These are phyloP conservation scores for Anoplolepis gracilipes DNA, from an alignment of 1,140 invertebrate species.

Conservation along the genomic window DNA sequence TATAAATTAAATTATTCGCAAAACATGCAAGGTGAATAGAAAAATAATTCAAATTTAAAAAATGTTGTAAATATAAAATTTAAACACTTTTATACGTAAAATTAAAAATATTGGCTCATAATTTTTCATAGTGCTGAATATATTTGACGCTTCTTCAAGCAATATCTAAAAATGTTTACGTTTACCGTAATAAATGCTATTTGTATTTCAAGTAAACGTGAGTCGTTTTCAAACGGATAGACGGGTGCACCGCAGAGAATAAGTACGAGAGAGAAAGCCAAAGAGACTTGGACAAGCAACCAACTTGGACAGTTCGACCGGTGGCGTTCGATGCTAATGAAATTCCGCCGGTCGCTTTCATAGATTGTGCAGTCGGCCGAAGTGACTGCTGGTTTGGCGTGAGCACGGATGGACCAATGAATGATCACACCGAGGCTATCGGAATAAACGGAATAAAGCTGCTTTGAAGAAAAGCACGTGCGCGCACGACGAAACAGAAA, in stretches of 20 bases:
- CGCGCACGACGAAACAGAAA: slow-evolving; percentile 29
- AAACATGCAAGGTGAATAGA: neutral
- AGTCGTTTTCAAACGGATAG: slow-evolving; percentile 17
- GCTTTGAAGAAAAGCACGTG: slow-evolving; percentile 26
- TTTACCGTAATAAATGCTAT: neutral
- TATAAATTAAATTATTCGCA: neutral
- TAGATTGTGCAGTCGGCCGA: slow-evolving; percentile 72
- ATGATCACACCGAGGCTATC: slow-evolving; percentile 56
- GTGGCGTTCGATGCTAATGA: slow-evolving; percentile 79
- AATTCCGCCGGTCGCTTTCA: slow-evolving; percentile 78
- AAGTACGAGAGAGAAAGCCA: slow-evolving; percentile 37
- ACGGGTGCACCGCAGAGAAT: slow-evolving; percentile 36
- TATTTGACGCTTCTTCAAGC: neutral
- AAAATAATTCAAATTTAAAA: slow-evolving; percentile 14
- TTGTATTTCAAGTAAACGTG: slow-evolving; percentile 2
- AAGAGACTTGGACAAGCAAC: slow-evolving; percentile 60
- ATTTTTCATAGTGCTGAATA: neutral
- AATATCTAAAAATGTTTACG: neutral
- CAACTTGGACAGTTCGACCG: slow-evolving; percentile 75
- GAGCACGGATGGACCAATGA: slow-evolving; percentile 63
- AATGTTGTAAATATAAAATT: neutral
- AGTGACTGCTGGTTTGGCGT: slow-evolving; percentile 71
- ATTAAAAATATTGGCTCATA: neutral
- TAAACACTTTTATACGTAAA: neutral
- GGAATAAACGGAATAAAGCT: slow-evolving; percentile 41